Base-by-base conservation (phyloP, 2,888 invertebrate species). In the Trissoscelio sp. region DNA sequence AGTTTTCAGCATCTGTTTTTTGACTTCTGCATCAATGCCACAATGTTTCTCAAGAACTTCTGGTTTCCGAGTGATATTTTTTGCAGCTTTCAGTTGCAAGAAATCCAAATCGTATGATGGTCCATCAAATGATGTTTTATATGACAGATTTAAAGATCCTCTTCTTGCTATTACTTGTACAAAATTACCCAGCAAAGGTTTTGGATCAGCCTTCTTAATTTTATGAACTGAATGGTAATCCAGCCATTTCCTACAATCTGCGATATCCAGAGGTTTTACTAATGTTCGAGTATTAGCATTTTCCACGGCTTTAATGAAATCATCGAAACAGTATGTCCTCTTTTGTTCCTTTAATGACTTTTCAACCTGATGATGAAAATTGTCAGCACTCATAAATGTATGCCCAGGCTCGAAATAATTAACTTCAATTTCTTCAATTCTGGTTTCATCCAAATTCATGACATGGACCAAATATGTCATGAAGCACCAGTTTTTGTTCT, bases 301-400 rank as follows among this genome's bases (percentile, higher is more conserved):
- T 60, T 51, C 11, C 18, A 77, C 67, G n/a, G 75, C 75, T 22
- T 9, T n/a, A 14, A 28, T 16, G 28, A 62, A 62, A 46, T 62
- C 60, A 2, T 44, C 39, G 51, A 66, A 51, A 44, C 58, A 39
- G 18, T 58, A 62, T 7, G 60, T 46, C 9, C 24, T 62, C n/a
- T 60, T 67, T 55, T 67, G 16, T 60, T 31, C 39, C 11, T 73
- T 69, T 44, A 74, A 44, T n/a, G 74, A 58, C 24, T 73, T 55
- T 58, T 79, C 73, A n/a, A 74, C 73, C 24, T 73, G 79, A 60
- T 79, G 67, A 28, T 73, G 67, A 16, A 79, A 79, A 46, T 18
- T 53, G 28, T 74, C 69, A 18, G 73, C 79, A 12, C 60, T 60
- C 60, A 73, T 79, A 48, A 73, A 79, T 7, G 67, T 58, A 31